Conservation (phyloP, 2,113 vertebrate genomes). For the Plecotus auritus region DNA sequence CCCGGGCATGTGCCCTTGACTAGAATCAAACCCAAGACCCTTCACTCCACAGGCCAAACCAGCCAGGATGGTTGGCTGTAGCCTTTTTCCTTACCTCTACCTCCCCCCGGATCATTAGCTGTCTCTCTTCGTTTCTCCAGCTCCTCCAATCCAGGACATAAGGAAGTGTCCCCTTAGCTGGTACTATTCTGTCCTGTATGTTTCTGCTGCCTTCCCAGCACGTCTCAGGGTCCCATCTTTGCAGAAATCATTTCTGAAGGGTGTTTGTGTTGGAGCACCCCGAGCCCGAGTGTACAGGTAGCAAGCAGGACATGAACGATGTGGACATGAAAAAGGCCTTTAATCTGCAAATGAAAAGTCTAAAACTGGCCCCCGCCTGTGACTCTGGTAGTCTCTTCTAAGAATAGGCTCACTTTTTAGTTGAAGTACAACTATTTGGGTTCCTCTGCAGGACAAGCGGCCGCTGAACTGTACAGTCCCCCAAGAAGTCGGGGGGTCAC, state of each 20-base stretch:
- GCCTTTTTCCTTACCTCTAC: not conserved
- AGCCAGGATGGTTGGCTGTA: no score
- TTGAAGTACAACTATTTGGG: not conserved
- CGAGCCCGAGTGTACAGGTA: not conserved
- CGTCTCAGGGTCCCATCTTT: not conserved
- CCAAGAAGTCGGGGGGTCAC: fast-evolving
- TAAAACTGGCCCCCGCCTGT: not conserved
- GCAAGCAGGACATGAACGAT: not conserved
- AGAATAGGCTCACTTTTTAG: not conserved
- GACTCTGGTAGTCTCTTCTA: slow-evolving; percentile 2
- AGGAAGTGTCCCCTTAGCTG: not conserved
- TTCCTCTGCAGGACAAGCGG: not conserved
- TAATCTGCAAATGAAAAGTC: slow-evolving; percentile 18
- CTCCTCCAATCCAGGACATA: not conserved
- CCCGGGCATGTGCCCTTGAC: no score
- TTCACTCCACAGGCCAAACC: no score
- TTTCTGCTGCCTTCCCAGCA: not conserved
- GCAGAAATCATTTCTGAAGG: slow-evolving; percentile 23
- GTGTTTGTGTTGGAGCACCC: slow-evolving; percentile 26
- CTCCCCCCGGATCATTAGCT: not conserved
- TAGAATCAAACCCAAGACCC: no score
- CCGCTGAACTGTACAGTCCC: not conserved
- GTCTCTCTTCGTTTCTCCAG: not conserved
- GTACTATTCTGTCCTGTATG: not conserved
- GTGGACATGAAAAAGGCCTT: not conserved